Conservation (phyloP, 2,888 invertebrate genomes). For the Lampropteryx suffumata region DNA sequence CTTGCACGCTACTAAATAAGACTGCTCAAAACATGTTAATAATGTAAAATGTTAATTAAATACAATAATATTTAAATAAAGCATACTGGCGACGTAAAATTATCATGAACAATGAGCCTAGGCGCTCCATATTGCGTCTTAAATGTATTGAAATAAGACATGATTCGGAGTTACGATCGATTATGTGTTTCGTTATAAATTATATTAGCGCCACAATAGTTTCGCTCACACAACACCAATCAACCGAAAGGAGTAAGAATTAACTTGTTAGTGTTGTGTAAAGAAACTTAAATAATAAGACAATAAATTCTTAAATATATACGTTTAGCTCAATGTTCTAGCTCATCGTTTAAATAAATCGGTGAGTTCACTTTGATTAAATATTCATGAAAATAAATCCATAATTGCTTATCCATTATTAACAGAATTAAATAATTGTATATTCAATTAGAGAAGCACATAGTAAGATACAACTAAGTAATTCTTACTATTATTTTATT, state of each 20-base stretch:
- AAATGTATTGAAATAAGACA: neutral
- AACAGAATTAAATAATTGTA: neutral
- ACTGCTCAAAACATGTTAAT: conserved; percentile 28
- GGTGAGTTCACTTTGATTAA: conserved; percentile 10
- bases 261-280: conserved; percentile 1
- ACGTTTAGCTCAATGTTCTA: conserved; percentile 1
- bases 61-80: conserved; percentile 18
- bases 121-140: conserved; percentile 5
- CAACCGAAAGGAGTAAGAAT: too few relatives aligned
- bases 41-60: conserved; percentile 25
- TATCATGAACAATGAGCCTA: neutral
- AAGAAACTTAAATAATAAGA: conserved; percentile 9
- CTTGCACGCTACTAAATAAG: conserved; percentile 31
- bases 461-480: neutral
- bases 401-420: conserved; percentile 1
- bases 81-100: conserved; percentile 6
- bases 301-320: conserved; percentile 15
- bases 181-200: conserved; percentile 4
- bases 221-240: conserved; percentile 3
- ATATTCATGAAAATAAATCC: neutral
- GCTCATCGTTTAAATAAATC: conserved; percentile 6
- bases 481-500: conserved; percentile 1
- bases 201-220: conserved; percentile 5
- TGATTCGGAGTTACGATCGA: neutral
- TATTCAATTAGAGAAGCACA: neutral